A percentile compares a stretch with the other conserved stretches of the same genome.
phyloP scores from a whole-genome alignment of 1,140 invertebrate genomes.

The Glossosoma conforme region DNA sequence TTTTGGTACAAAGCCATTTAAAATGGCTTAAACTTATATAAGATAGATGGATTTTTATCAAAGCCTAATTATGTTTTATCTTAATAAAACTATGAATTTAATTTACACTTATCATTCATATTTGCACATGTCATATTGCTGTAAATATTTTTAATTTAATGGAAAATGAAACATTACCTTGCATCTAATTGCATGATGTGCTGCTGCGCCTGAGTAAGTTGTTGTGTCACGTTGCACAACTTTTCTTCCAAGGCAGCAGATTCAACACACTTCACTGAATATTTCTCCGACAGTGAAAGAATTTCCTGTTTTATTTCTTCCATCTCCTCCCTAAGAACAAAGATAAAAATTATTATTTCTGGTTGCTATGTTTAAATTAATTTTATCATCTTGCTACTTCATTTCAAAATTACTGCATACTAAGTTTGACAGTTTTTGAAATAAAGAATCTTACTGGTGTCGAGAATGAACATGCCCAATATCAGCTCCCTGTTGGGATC shows the following conservation, averaged over 20 bases:
- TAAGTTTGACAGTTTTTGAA: no score
- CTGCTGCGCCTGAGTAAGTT: constrained; percentile 73
- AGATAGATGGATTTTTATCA: no score
- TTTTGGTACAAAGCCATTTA: no score
- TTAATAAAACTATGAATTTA: no score
- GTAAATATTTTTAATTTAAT: no score
- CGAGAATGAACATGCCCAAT: constrained; percentile 20
- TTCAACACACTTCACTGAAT: constrained; percentile 88
- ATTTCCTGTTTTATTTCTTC: constrained; percentile 81
- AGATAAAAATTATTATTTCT: constrained; percentile 10
- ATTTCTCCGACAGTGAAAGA: constrained; percentile 81
- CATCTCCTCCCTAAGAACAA: constrained; percentile 65
- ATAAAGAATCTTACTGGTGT: constrained; percentile 25
- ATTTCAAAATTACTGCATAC: background rate
- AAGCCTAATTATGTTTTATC: no score
- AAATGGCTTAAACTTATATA: no score
- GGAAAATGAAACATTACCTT: constrained; percentile 43
- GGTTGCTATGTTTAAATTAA: constrained; percentile 8
- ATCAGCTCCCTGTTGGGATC: constrained; percentile 56
- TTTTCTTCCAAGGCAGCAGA: constrained; percentile 82
- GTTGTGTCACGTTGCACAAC: constrained; percentile 67
- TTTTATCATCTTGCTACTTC: background rate
- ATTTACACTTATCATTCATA: no score
- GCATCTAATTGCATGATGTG: constrained; percentile 73
- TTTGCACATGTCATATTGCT: no score